Evolutionary conservation across 2,797 vertebrate genomes (phyloP).

Genomic region (Sebastes hubbsi): DNA sequence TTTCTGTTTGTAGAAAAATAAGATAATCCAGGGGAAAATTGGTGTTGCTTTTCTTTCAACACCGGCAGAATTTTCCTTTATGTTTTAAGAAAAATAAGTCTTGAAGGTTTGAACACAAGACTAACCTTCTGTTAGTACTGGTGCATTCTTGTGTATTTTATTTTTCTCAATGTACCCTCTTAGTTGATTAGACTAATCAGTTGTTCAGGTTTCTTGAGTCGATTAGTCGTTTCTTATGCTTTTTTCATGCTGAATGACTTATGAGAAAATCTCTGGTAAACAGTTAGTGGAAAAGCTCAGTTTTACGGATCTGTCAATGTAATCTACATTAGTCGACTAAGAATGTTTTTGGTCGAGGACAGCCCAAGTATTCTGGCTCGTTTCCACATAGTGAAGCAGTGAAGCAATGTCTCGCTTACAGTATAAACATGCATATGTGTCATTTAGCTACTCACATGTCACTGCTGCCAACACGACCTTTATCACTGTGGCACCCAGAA

Average conservation of each 20-base stretch:
- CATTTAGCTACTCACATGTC: background rate
- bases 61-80: background rate
- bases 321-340: no score
- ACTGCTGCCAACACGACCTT: background rate
- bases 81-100: background rate
- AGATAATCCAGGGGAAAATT: background rate
- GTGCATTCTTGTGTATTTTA: background rate
- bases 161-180: background rate
- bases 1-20: background rate
- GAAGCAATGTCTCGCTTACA: background rate
- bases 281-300: no score
- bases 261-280: no score
- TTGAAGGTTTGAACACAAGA: background rate
- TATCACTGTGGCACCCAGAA: background rate
- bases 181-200: no score
- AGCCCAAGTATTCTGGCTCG: background rate
- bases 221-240: no score
- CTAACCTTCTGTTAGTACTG: background rate
- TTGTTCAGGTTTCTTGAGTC: no score
- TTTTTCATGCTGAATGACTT: no score
- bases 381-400: background rate
- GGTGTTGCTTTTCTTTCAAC: background rate
- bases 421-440: background rate
- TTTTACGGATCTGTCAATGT: no score
- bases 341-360: no score